Conservation (phyloP, 1,140 invertebrate species). For the Heterodera schachtii region DNA sequence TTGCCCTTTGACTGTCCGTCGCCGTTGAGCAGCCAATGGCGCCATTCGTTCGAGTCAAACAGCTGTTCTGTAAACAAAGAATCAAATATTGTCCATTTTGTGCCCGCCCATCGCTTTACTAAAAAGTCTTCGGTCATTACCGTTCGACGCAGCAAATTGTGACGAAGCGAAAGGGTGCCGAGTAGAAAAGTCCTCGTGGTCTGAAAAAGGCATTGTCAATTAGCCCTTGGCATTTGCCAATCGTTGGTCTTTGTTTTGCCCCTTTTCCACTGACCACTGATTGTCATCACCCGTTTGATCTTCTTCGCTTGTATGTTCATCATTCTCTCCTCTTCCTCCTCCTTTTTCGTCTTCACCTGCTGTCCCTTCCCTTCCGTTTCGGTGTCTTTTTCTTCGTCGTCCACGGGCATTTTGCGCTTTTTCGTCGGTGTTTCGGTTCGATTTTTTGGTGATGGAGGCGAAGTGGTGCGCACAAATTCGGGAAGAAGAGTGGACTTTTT, state of each 20-base stretch:
- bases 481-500: not conserved
- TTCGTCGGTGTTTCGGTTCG: not conserved
- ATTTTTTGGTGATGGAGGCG: not conserved
- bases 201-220: not conserved
- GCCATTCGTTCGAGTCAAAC: constrained; percentile 22
- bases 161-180: not conserved
- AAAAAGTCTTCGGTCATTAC: too few species aligned
- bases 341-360: not conserved
- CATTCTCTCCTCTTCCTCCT: not conserved
- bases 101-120: too few species aligned
- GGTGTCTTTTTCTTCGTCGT: not conserved
- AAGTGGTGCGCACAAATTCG: not conserved
- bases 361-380: not conserved
- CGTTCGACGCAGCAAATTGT: too few species aligned
- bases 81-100: not conserved
- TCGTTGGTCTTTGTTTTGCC: not conserved
- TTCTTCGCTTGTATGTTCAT: not conserved
- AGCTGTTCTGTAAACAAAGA: not conserved
- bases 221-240: constrained; percentile 4
- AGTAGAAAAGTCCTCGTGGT: not conserved
- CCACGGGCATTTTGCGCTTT: constrained; percentile 14
- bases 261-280: not conserved
- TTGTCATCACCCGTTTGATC: constrained; percentile 12
- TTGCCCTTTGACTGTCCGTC: not conserved
- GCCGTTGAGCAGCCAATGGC: not conserved